Base-by-base conservation (phyloP, 2,888 invertebrate species). In the Pocota personata region DNA sequence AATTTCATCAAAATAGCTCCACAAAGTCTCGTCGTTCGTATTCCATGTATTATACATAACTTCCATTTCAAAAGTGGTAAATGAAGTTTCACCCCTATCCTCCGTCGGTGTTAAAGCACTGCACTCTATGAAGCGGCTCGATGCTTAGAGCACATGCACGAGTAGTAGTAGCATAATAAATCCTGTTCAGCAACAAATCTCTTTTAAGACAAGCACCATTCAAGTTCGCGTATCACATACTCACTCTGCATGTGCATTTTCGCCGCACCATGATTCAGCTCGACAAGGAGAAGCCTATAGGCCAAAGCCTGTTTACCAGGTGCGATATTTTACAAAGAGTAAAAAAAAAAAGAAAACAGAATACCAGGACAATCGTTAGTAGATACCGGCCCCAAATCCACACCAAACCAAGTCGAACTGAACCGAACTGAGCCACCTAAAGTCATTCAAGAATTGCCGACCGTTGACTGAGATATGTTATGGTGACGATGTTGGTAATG, bases 151-250 rank as follows among this genome's bases (percentile, higher is more conserved):
- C 71, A 66, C 40, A 21, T 43, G 43, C 32, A 5, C n/a, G 6
- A 48, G 4, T 12, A n/a, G 30, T 32, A 57, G 75, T 57, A 40
- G 50, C 76, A 82, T 71, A 79, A 79, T 84, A 79, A 84, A 84
- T 84, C 84, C 84, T 76, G 84, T 79, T 84, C 40, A 71, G 75
- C 79, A 76, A 84, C 84, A 84, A 84, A 84, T 84, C 84, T 84
- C 79, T 84, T 71, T 52, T 37, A 43, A 79, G 84, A 84, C 84
- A 84, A 75, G 75, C 75, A 84, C 79, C 84, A 84, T 79, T 84
- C 79, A 84, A 84, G 84, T 84, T 84, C 84, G 84, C 78, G 58
- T 75, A 64, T 40, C 64, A 72, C 58, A 77, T 64, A 50, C 62
- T 62, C 40, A 57, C 60, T 66, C 58, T 58, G 67, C 67, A 60